Conservation (phyloP, 2,113 vertebrate genomes). For the Tapirus terrestris region DNA sequence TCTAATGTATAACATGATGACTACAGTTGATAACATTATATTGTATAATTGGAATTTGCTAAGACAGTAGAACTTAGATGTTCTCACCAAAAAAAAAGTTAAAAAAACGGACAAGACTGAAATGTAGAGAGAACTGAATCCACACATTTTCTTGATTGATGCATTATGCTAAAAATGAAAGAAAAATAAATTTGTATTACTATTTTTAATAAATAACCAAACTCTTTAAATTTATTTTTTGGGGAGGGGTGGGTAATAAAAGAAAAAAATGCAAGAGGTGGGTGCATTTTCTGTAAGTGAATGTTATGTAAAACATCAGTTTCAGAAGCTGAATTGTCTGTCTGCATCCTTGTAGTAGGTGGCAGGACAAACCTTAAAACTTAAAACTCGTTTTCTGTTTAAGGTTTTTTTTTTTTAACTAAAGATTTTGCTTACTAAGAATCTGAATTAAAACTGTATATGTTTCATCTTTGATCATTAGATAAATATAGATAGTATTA, state of each 20-base stretch:
- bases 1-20: background rate
- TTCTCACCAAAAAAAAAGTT: background rate
- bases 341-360: background rate
- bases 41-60: background rate
- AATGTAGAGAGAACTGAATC: background rate
- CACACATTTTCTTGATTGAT: background rate
- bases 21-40: background rate
- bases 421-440: background rate
- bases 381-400: background rate
- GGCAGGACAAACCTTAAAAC: slow-evolving; percentile 1
- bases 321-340: background rate
- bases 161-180: background rate
- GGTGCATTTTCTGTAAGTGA: background rate
- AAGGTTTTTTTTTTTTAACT: background rate
- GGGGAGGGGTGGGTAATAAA: background rate
- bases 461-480: slow-evolving; percentile 4
- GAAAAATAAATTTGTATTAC: background rate
- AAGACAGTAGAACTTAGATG: background rate
- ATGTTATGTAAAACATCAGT: background rate
- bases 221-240: background rate
- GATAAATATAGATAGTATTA: background rate
- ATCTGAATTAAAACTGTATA: background rate
- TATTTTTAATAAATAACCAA: background rate
- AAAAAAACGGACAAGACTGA: background rate
- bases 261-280: background rate